Percentiles rank a stretch among this genome's conserved stretches.
Evolutionary conservation across 2,113 vertebrate species (phyloP).

Genomic region (Hemicordylus capensis): DNA sequence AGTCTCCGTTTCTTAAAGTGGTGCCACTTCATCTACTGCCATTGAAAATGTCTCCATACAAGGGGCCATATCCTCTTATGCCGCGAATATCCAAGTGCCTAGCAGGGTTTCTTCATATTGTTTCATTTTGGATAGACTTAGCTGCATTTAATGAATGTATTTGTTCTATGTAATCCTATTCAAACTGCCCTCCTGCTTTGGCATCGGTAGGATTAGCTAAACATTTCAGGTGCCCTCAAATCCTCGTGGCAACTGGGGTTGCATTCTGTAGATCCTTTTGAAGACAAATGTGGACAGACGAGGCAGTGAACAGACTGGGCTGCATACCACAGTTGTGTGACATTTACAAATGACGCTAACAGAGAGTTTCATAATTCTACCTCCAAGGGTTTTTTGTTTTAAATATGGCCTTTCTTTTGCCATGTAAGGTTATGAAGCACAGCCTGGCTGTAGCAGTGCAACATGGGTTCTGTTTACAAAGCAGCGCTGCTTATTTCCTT

Average conservation of each 20-base stretch:
- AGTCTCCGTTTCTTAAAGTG: background rate
- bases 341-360: slow-evolving; percentile 29
- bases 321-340: background rate
- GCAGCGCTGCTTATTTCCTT: background rate
- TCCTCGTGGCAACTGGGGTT: background rate
- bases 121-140: background rate
- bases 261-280: background rate
- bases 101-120: background rate
- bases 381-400: background rate
- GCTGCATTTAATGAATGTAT: background rate
- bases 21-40: background rate
- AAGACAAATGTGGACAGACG: background rate
- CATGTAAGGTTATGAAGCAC: slow-evolving; percentile 26
- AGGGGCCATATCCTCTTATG: background rate
- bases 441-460: background rate
- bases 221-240: background rate
- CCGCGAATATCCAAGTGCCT: background rate
- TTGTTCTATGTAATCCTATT: background rate
- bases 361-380: slow-evolving; percentile 30
- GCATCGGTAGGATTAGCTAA: background rate
- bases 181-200: background rate
- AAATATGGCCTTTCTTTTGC: slow-evolving; percentile 14
- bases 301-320: slow-evolving; percentile 2
- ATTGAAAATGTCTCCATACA: background rate
- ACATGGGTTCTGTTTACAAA: slow-evolving; percentile 19